Conservation (phyloP, 2,888 invertebrate species). For the Noctua janthina region DNA sequence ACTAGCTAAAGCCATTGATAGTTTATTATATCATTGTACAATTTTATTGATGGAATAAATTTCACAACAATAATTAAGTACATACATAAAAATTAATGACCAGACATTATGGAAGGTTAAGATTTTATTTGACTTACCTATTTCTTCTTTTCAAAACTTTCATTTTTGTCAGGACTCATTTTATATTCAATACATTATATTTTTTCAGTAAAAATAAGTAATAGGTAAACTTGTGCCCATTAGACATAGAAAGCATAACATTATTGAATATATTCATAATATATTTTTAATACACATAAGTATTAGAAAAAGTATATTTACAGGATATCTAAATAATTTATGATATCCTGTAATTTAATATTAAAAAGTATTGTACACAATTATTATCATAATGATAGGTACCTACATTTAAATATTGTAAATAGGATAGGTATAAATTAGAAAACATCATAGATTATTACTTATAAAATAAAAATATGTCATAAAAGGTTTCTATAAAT, state of each 20-base stretch:
- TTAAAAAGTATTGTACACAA: slow-evolving; percentile 91
- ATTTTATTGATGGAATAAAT: neutral
- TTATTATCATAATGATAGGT: slow-evolving; percentile 48
- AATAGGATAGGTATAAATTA: slow-evolving; percentile 50
- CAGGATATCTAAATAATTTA: slow-evolving; percentile 51
- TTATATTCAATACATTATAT: neutral
- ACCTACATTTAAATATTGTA: slow-evolving; percentile 47
- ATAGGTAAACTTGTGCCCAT: slow-evolving; percentile 38
- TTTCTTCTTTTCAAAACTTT: neutral
- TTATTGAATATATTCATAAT: slow-evolving; percentile 27
- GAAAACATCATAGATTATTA: slow-evolving; percentile 20
- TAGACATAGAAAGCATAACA: slow-evolving; percentile 41
- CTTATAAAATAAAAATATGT: slow-evolving; percentile 17
- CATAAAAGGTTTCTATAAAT: neutral
- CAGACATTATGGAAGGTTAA: neutral
- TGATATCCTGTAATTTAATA: slow-evolving; percentile 43
- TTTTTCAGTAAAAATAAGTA: neutral
- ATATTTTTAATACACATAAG: slow-evolving; percentile 32
- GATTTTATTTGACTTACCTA: slow-evolving; percentile 5
- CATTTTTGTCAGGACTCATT: neutral
- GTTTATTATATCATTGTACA: slow-evolving; percentile 23
- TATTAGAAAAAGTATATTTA: slow-evolving; percentile 56
- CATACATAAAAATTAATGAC: neutral
- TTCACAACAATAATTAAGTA: slow-evolving; percentile 23
- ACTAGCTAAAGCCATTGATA: slow-evolving; percentile 30